These are phyloP conservation scores for Neomonachus schauinslandi DNA, from an alignment of 2,113 vertebrate species.

Conservation along the genomic window DNA sequence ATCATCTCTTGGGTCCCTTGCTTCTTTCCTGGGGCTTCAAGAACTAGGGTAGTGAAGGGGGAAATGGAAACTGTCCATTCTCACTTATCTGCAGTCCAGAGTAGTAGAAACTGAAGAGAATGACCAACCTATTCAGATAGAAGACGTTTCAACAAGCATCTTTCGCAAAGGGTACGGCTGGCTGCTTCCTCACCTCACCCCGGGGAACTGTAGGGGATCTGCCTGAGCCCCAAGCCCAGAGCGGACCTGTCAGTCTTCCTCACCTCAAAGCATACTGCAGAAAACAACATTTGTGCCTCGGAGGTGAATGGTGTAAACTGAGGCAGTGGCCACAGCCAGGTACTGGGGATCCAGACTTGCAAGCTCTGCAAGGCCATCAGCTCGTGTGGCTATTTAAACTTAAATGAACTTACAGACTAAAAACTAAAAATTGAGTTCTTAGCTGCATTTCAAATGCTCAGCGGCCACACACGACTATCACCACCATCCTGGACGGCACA, in stretches of 20 bases:
- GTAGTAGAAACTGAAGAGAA: no score
- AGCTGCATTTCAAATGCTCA: neutral
- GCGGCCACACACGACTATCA: fast-evolving
- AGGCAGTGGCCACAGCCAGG: fast-evolving
- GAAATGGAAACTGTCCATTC: fast-evolving
- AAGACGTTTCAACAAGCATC: neutral
- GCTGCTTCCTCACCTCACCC: neutral
- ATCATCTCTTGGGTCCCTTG: neutral
- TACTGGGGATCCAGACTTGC: neutral
- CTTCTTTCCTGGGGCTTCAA: neutral
- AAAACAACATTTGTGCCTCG: fast-evolving
- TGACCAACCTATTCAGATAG: no score
- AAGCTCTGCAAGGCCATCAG: neutral
- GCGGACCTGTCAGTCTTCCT: fast-evolving
- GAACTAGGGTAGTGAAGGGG: neutral
- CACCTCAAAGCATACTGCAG: neutral
- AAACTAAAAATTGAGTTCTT: neutral
- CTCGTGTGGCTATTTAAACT: neutral
- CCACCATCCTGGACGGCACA: fast-evolving
- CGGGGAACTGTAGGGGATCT: neutral
- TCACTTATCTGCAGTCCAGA: neutral
- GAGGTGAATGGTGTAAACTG: neutral
- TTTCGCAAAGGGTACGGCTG: no score
- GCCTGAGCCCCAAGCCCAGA: neutral
- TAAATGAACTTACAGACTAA: neutral